Evolutionary conservation across 2,113 vertebrate genomes (phyloP), one percentile per base, ranked within the genome.

Genomic region (Silurus asotus): DNA sequence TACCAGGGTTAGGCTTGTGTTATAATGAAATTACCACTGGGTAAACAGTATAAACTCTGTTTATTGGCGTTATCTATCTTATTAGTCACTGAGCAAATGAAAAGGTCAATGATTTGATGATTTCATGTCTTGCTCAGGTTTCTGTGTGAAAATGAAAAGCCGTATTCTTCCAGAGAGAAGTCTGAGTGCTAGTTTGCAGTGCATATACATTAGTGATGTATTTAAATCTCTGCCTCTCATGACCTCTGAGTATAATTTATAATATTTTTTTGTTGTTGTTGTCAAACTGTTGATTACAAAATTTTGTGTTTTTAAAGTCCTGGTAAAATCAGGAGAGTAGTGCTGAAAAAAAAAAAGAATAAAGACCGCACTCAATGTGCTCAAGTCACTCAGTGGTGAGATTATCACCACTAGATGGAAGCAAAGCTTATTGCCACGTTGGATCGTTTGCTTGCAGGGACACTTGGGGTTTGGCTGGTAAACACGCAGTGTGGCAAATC

Each of bases 371-470:
- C 0, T 69, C n/a, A 28, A 6, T 69, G 13, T 1, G 14, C 13
- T 69, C 28, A 9, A 37, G 8, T 4, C 17, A 23, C 70, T 23
- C 70, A 53, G 13, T 75, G 72, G 20, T 75, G 13, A 75, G 48
- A 53, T 51, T 23, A n/a, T 79, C 8, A 48, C 81, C 86, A 85
- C 88, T 89, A 87, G 88, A 75, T 85, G 86, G 88, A 87, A 65
- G 81, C 69, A 86, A 74, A 83, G 80, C 37, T 77, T 23, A 48
- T 79, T 5, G 79, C n/a, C 81, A 51, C 45, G 8, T 51, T 15
- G 20, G 28, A 48, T 49, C 64, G 84, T 49, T 81, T 87, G 72
- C 75, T 83, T 56, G 75, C 70, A 67, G 69, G 14, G 79, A 65
- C 69, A 6, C 8, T 75, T 77, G 49, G 70, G 70, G 51, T 76